Conservation (phyloP, 2,113 vertebrate species). For the human (Homo sapiens) region DNA sequence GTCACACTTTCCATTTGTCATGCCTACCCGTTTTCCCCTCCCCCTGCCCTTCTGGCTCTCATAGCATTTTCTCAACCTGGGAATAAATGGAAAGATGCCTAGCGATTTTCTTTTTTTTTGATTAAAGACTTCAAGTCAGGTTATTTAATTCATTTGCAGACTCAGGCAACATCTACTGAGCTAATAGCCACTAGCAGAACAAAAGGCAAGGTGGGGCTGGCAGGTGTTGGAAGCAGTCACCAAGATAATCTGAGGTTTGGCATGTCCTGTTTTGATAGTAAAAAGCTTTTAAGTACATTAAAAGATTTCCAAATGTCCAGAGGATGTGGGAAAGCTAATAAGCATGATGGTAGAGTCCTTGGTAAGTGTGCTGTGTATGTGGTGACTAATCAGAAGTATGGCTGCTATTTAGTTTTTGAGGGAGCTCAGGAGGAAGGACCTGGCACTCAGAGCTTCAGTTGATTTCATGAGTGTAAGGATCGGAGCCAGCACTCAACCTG, state of each 20-base stretch:
- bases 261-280: conserved; percentile 48
- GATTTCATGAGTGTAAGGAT: not conserved
- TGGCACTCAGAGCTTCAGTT: too few species aligned
- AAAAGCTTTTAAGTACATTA: conserved; percentile 50
- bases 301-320: conserved; percentile 38
- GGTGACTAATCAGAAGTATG: not conserved
- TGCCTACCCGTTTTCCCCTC: not conserved
- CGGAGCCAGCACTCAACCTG: not conserved
- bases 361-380: not conserved
- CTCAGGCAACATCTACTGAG: not conserved
- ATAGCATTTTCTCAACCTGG: not conserved
- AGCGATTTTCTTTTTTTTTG: not conserved
- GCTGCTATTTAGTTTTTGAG: not conserved
- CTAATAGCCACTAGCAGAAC: not conserved
- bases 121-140: not conserved
- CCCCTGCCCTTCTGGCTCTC: not conserved
- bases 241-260: not conserved
- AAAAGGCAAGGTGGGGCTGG: not conserved
- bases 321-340: conserved; percentile 55
- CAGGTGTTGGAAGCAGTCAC: not conserved
- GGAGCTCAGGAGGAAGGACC: not conserved
- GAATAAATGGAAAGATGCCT: not conserved
- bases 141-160: conserved; percentile 20
- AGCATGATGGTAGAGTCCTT: not conserved
- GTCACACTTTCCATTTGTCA: conserved; percentile 8